Evolutionary conservation across 2,113 vertebrate genomes (phyloP), one percentile per base, ranked within the genome.

Genomic region (Alces alces): DNA sequence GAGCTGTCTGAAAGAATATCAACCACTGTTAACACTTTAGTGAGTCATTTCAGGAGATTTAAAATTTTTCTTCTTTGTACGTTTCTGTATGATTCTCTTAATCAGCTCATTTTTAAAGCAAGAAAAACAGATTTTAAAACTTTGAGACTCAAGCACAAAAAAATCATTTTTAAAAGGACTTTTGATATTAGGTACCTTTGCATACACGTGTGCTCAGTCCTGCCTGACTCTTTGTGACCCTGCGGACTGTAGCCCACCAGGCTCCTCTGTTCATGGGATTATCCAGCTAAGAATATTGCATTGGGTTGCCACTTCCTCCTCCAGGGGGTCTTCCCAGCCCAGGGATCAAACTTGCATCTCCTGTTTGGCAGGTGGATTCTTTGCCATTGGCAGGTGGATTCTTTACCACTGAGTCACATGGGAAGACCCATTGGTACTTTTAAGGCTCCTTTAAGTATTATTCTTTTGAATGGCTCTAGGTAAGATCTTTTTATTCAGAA

Each of bases 371-470:
- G 23, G 21, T 60, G 25, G 55, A 57, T 57, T 58, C 57, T 58
- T 58, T 58, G 10, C 57, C 57, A 57, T 25, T 57, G 55, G 17
- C 17, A 54, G 33, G 61, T 36, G 66, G 66, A 39, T 73, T 73
- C 66, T 25, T 39, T 73, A 39, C 66, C 66, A 39, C 36, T 73
- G 36, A 43, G 70, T 39, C 36, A 73, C 36, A 39, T 43, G 70
- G n/a, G 21, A 43, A 73, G 36, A 23, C 70, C 36, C 66, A 79
- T 43, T 57, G 15, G n/a, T 60, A 50, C 25, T 36, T 84, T 96
- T 89, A 60, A 96, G 19, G 27, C 25, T 45, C 16, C 8, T 95
- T 91, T 91, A 97, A 97, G 66, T 89, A 90, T 55, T 91, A 86
- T 82, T 89, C 90, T 91, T 93, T 64, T 23, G 9, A 91, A 86